A percentile compares a stretch with the other conserved stretches of the same genome.
Conservation (phyloP, 2,888 invertebrate species). For the Macrosiphum euphorbiae region DNA sequence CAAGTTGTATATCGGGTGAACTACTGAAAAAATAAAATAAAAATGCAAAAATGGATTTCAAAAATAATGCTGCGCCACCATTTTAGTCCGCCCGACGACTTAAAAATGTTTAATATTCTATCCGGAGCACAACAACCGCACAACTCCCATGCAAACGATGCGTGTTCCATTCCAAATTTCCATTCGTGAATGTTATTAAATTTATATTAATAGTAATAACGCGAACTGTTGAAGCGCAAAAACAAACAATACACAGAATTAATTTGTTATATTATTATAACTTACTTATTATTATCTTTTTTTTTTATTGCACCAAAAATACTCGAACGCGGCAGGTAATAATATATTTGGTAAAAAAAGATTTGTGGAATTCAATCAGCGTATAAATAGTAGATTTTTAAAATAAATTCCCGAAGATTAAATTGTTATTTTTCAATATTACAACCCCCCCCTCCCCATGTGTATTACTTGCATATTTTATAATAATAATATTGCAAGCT, state of each 20-base stretch:
- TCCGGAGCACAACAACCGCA: background rate
- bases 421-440: background rate
- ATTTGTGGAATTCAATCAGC: background rate
- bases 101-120: slow-evolving; percentile 39
- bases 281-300: background rate
- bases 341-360: background rate
- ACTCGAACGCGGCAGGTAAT: background rate
- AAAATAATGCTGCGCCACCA: background rate
- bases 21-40: background rate
- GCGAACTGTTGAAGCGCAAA: background rate
- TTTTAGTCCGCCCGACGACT: background rate
- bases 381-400: background rate
- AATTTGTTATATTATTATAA: background rate
- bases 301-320: background rate
- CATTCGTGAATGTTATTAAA: background rate
- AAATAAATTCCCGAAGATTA: background rate
- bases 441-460: background rate
- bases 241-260: background rate
- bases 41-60: slow-evolving; percentile 28
- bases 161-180: background rate
- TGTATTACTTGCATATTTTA: background rate
- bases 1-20: background rate
- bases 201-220: background rate
- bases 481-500: background rate
- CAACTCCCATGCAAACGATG: background rate